phyloP scores from a whole-genome alignment of 2,797 vertebrate species.

The Lemur catta region DNA sequence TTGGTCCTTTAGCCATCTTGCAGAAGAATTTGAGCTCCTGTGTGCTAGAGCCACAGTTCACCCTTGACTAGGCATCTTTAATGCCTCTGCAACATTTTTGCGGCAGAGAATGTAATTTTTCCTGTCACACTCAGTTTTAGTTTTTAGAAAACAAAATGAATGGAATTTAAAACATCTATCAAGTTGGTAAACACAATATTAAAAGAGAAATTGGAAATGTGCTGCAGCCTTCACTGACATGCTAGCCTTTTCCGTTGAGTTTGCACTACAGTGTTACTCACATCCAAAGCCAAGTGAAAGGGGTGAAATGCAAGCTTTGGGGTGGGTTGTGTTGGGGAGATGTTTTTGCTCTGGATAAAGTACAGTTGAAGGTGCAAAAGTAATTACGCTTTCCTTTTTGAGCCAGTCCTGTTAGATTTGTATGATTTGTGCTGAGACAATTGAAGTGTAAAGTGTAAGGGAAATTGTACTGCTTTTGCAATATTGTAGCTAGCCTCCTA shows the following conservation, averaged over 20 bases:
- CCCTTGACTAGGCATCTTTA: neutral
- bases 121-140: conserved; percentile 44
- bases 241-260: neutral
- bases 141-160: conserved; percentile 56
- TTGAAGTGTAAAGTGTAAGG: conserved; percentile 1
- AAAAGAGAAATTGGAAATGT: conserved; percentile 21
- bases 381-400: conserved; percentile 63
- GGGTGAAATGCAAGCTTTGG: conserved; percentile 23
- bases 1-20: neutral
- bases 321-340: conserved; percentile 29
- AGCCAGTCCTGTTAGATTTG: conserved; percentile 41
- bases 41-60: conserved; percentile 26
- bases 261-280: conserved; percentile 21
- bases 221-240: neutral
- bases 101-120: conserved; percentile 36
- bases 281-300: conserved; percentile 9
- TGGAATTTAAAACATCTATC: conserved; percentile 43
- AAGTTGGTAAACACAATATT: neutral
- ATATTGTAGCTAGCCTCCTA: neutral
- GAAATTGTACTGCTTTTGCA: conserved; percentile 43
- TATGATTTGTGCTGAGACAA: conserved; percentile 21
- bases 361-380: conserved; percentile 33
- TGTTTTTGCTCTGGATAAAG: neutral
- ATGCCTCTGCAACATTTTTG: neutral
- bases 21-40: neutral